Base-by-base conservation (phyloP, 2,888 invertebrate genomes). In the Macaria notata region DNA sequence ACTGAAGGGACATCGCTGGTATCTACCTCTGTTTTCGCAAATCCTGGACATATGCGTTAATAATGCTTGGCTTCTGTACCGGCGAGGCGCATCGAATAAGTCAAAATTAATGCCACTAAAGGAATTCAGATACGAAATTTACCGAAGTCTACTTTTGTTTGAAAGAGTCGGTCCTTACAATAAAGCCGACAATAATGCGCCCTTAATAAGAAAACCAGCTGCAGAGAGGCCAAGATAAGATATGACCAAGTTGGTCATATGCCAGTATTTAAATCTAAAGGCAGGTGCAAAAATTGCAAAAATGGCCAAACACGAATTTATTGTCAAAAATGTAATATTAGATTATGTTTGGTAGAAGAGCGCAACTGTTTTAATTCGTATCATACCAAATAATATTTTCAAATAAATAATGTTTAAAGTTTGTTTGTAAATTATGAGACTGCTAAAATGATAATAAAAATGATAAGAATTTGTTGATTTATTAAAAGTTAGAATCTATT, bases 1-100 rank as follows among this genome's bases (percentile, higher is more conserved):
- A 45, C 42, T 51, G 48, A 36, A 36, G 33, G 33, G 30, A 42
- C 33, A 50, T 41, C 56, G 56, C 39, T 56, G 56, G 56, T 56
- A 56, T 43, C 8, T 51, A 31, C 42, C 46, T 45, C 42, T 56
- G 46, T 51, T 56, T 56, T 50, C 56, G 33, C 51, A 51, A 39
- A 36, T 56, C 41, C 50, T 56, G 33, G 54, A 54, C 19, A 54
- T 49, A 38, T 54, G 19, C 31, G 44, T 59, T 30, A 50, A 47
- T 45, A 50, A 54, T 42, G 48, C 53, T 45, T 53, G 44, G 45
- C 39, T 33, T 4, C 33, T 38, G 38, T 47, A 47, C 36, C 5
- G 47, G 33, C 46, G 46, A 31, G 46, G 33, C 33, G 33, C 33
- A 36, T 36, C 33, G 33, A 36, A 36, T 36, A 36, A 36, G 33